A percentile compares a stretch with the other conserved stretches of the same genome.
Conservation (phyloP, 2,113 vertebrate genomes). For the Mus musculus region GRCm39 chr16:92724501-92725000, state of each 20-base stretch:
- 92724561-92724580: background rate
- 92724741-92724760: background rate
- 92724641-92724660: background rate
- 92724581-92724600: background rate
- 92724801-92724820: too few species aligned
- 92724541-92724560: background rate
- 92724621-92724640: conserved; percentile 42
- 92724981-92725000: too few species aligned
- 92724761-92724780: background rate
- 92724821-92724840: background rate
- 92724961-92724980: background rate
- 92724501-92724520: background rate
- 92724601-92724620: conserved; percentile 30
- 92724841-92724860: rapidly evolving
- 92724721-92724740: conserved; percentile 44
- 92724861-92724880: rapidly evolving
- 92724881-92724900: background rate
- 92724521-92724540: rapidly evolving
- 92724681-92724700: conserved; percentile 60
- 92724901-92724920: background rate
- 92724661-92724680: background rate
- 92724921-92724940: rapidly evolving
- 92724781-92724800: background rate
- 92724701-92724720: conserved; percentile 42
- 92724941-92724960: background rate